Evolutionary conservation across 2,888 invertebrate genomes (phyloP).

Genomic region (Laothoe populi): DNA sequence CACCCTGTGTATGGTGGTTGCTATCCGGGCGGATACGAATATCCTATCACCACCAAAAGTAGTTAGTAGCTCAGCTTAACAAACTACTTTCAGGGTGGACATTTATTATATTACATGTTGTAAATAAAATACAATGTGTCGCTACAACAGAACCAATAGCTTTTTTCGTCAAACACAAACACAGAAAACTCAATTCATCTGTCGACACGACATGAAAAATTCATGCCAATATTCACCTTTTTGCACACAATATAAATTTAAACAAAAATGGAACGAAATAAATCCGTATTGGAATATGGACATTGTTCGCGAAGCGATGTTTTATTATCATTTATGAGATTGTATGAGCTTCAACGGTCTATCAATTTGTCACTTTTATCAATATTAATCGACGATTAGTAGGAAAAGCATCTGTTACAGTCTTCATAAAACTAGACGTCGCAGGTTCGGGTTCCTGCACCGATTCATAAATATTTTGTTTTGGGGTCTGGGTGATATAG

Average conservation of each 20-base stretch:
- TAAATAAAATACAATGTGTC: no score
- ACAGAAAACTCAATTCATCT: conserved; percentile 23
- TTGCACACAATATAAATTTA: conserved; percentile 29
- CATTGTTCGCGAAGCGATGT: conserved; percentile 40
- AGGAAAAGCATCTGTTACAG: no score
- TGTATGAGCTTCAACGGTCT: conserved; percentile 23
- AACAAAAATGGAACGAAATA: conserved; percentile 33
- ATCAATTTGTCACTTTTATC: conserved; percentile 17
- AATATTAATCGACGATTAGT: not conserved
- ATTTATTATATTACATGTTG: no score
- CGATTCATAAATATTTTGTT: no score
- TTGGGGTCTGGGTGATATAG: no score
- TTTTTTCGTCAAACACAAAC: conserved; percentile 3
- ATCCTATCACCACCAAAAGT: no score
- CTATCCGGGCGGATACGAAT: no score
- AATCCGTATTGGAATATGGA: conserved; percentile 36
- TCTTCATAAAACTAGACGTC: no score
- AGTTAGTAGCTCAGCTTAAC: no score
- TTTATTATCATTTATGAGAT: conserved; percentile 37
- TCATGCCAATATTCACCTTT: conserved; percentile 23
- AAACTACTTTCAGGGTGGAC: no score
- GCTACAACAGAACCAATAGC: not conserved
- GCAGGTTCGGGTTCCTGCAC: no score
- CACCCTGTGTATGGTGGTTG: no score
- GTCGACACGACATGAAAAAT: conserved; percentile 23